These are phyloP conservation scores for Enteromius viviparus DNA, from an alignment of 2,797 vertebrate species.

Conservation along the genomic window DNA sequence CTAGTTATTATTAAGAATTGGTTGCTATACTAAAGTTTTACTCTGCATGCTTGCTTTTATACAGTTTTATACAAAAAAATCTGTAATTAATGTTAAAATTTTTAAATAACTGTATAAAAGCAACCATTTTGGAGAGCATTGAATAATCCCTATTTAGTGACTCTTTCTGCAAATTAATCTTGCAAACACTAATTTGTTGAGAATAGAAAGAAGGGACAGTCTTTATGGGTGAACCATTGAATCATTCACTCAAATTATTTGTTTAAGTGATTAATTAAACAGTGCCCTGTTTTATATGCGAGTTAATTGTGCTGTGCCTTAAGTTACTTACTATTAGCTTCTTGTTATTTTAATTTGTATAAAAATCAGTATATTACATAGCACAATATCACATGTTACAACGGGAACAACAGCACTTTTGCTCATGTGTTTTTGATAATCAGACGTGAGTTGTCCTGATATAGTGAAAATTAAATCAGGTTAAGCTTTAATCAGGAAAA, in stretches of 20 bases:
- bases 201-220: background rate
- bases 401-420: background rate
- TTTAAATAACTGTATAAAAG: background rate
- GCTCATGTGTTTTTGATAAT: background rate
- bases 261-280: no score
- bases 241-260: background rate
- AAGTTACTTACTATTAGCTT: background rate
- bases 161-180: background rate
- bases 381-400: background rate
- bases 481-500: constrained; percentile 18
- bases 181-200: background rate
- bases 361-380: background rate
- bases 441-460: background rate
- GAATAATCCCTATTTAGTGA: background rate
- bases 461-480: background rate
- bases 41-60: background rate
- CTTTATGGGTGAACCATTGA: background rate
- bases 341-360: background rate
- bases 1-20: background rate
- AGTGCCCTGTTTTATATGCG: background rate
- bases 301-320: background rate
- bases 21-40: no score
- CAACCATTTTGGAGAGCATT: background rate
- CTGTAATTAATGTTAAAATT: no score
- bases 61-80: background rate